A percentile compares a stretch with the other conserved stretches of the same genome.
These are phyloP conservation scores for Morone chrysops DNA, from an alignment of 2,113 vertebrate genomes.

Conservation along the genomic window DNA sequence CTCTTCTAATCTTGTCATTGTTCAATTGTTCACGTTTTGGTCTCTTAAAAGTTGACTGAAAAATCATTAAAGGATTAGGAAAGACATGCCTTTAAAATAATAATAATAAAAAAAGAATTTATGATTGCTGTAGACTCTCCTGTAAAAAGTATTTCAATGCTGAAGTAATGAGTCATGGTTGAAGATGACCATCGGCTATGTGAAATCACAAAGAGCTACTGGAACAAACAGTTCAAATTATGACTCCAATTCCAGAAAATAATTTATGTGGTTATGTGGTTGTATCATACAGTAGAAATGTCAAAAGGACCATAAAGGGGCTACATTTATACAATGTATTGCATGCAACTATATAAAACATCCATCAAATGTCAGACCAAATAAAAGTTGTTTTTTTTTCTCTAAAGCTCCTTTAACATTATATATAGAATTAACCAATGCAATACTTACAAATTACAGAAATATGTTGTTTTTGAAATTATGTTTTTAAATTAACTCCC, in stretches of 20 bases:
- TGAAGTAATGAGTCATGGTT: conserved; percentile 7
- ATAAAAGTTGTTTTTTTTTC: background rate
- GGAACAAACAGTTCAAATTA: conserved; percentile 41
- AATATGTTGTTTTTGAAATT: background rate
- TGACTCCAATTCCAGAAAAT: conserved; percentile 20
- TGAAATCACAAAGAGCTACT: conserved; percentile 31
- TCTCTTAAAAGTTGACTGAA: conserved; percentile 31
- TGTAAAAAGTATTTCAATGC: background rate
- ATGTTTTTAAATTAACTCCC: background rate
- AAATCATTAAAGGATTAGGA: conserved; percentile 48
- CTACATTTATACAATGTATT: background rate
- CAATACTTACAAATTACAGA: background rate
- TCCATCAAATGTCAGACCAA: background rate
- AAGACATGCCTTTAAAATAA: conserved; percentile 37
- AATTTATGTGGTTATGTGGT: conserved; percentile 36
- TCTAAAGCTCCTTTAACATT: background rate
- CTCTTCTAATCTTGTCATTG: conserved; percentile 27
- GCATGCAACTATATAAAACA: background rate
- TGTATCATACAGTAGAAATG: conserved; percentile 5
- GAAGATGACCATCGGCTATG: conserved; percentile 45
- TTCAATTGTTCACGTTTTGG: background rate
- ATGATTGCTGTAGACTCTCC: conserved; percentile 47
- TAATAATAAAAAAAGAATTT: conserved; percentile 1
- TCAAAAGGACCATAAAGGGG: conserved; percentile 7
- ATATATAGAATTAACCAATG: too few relatives aligned